Conservation (phyloP, 2,888 invertebrate genomes). For the Tachina grossa region DNA sequence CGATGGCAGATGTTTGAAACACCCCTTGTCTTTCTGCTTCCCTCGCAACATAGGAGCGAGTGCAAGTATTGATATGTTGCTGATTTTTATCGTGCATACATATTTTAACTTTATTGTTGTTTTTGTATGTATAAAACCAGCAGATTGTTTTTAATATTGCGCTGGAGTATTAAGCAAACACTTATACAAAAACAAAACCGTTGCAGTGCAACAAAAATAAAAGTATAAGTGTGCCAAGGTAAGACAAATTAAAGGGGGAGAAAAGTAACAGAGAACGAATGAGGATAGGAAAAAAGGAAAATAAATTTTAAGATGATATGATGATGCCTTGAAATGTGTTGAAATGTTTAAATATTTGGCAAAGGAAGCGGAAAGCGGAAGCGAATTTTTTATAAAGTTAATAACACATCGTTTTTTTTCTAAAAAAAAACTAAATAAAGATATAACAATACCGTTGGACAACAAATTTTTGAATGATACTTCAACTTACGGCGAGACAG, state of each 20-base stretch:
- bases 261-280: background rate
- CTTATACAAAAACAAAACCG: conserved; percentile 29
- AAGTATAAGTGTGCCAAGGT: conserved; percentile 67
- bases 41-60: conserved; percentile 13
- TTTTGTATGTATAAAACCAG: conserved; percentile 4
- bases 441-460: conserved; percentile 21
- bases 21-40: conserved; percentile 3
- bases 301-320: conserved; percentile 26
- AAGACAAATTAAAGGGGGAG: conserved; percentile 19
- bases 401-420: conserved; percentile 52
- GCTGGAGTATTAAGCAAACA: background rate
- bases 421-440: conserved; percentile 19
- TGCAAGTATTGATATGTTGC: conserved; percentile 53
- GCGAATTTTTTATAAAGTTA: conserved; percentile 64
- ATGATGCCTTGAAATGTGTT: conserved; percentile 48
- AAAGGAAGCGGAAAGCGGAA: conserved; percentile 71
- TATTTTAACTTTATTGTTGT: conserved; percentile 25
- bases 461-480: conserved; percentile 2
- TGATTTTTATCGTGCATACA: conserved; percentile 49
- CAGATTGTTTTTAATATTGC: conserved; percentile 47
- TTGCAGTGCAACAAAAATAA: conserved; percentile 58
- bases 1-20: conserved; percentile 59
- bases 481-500: background rate
- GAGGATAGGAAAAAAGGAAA: conserved; percentile 25
- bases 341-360: conserved; percentile 61